phyloP scores from a whole-genome alignment of 2,113 vertebrate genomes.

The Entomyzon cyanotis region DNA sequence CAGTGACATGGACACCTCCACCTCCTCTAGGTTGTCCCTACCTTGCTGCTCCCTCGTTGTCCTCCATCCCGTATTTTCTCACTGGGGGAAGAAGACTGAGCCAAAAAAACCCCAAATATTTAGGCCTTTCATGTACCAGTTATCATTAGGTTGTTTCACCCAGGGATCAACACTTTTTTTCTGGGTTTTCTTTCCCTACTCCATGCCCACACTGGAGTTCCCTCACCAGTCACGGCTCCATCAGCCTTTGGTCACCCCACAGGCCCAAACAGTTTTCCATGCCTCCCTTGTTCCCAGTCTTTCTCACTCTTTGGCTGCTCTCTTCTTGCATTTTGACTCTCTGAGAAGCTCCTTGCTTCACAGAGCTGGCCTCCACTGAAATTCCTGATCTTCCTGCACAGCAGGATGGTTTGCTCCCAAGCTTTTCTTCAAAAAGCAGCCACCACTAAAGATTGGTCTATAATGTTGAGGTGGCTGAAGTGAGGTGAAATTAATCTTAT shows the following conservation, averaged over 20 bases:
- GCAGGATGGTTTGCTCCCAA: not conserved
- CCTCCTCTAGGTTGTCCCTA: not conserved
- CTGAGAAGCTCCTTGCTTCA: not conserved
- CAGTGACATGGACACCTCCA: fast-evolving
- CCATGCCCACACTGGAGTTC: fast-evolving
- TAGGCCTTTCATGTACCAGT: not conserved
- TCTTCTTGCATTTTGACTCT: not conserved
- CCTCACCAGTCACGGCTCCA: not conserved
- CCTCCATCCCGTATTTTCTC: not conserved
- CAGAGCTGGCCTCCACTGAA: not conserved
- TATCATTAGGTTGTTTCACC: not conserved
- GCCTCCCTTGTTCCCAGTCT: not conserved
- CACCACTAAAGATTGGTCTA: not conserved
- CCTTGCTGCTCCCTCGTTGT: fast-evolving
- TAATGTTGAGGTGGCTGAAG: slow-evolving; percentile 30
- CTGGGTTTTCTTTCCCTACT: not conserved
- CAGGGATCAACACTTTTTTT: not conserved
- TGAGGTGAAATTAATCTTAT: not conserved
- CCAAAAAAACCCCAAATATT: not conserved
- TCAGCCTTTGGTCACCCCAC: not conserved
- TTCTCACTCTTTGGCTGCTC: not conserved
- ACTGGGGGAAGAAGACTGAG: not conserved
- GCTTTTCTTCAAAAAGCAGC: slow-evolving; percentile 2
- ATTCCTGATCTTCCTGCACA: slow-evolving; percentile 47
- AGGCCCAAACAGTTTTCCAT: not conserved